Evolutionary conservation across 2,113 vertebrate genomes (phyloP).

Genomic region (Dipodomys ordii): DNA sequence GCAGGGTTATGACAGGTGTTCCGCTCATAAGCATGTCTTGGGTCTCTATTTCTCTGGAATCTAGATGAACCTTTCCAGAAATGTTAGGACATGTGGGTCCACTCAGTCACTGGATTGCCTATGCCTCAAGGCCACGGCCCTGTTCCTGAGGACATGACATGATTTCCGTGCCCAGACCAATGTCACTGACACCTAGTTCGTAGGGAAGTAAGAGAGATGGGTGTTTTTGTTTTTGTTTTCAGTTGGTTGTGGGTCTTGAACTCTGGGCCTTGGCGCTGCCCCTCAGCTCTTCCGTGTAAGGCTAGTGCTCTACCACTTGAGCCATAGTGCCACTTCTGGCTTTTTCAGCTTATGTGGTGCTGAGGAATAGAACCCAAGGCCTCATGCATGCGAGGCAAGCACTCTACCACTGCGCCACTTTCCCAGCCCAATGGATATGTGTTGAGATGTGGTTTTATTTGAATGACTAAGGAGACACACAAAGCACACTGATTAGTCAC

Average conservation of each 20-base stretch:
- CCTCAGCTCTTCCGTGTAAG: no score
- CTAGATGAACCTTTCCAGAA: conserved; percentile 9
- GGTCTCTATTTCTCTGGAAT: neutral
- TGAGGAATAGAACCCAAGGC: no score
- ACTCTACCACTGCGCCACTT: no score
- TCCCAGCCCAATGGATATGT: neutral
- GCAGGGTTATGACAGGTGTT: neutral
- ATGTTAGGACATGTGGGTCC: neutral
- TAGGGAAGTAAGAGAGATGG: neutral
- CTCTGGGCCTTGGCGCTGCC: no score
- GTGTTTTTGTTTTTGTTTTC: no score
- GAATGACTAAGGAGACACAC: neutral
- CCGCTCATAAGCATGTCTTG: fast-evolving
- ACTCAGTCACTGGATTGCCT: no score
- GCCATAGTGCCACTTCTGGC: no score
- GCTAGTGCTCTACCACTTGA: no score
- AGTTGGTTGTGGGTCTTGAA: no score
- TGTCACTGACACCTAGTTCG: neutral
- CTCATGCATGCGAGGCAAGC: no score
- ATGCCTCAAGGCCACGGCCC: no score
- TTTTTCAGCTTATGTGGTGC: no score
- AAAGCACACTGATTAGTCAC: neutral
- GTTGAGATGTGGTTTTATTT: neutral
- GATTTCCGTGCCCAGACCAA: neutral
- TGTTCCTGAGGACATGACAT: neutral